These are phyloP conservation scores for Trachelus tabidus DNA, from an alignment of 2,888 invertebrate species.

Conservation along the genomic window DNA sequence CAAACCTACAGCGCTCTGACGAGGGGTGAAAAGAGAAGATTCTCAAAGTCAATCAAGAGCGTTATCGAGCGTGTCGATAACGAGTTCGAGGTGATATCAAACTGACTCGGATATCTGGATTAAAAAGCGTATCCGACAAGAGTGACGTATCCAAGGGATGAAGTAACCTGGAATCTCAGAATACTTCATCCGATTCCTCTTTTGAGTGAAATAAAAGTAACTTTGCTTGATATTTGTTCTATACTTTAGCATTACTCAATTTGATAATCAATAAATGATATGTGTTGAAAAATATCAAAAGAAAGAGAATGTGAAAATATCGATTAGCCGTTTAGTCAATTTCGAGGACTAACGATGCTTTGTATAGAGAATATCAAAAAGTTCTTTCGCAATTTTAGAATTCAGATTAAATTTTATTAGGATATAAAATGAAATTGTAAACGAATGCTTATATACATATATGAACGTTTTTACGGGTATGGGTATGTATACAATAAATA, in stretches of 20 bases:
- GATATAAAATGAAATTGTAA: neutral
- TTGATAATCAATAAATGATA: neutral
- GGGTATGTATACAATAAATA: too few species aligned
- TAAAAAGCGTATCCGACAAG: neutral
- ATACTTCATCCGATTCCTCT: neutral
- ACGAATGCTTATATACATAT: too few species aligned
- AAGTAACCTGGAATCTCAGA: neutral
- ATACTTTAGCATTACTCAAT: too few species aligned
- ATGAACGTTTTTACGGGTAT: too few species aligned
- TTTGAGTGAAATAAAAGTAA: neutral
- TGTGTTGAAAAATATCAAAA: neutral
- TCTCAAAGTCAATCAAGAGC: neutral
- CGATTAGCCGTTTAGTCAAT: neutral
- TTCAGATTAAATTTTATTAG: neutral
- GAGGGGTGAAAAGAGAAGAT: neutral
- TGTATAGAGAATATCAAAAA: neutral
- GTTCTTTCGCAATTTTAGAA: neutral
- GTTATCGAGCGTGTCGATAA: neutral
- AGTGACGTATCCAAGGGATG: neutral
- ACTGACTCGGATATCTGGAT: neutral
- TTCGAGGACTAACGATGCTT: neutral
- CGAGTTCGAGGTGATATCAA: neutral
- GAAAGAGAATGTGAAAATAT: neutral
- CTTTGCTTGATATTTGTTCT: neutral
- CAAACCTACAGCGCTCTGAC: neutral